Base-by-base conservation (phyloP, 2,113 vertebrate species). In the Rhinoptilus africanus region DNA sequence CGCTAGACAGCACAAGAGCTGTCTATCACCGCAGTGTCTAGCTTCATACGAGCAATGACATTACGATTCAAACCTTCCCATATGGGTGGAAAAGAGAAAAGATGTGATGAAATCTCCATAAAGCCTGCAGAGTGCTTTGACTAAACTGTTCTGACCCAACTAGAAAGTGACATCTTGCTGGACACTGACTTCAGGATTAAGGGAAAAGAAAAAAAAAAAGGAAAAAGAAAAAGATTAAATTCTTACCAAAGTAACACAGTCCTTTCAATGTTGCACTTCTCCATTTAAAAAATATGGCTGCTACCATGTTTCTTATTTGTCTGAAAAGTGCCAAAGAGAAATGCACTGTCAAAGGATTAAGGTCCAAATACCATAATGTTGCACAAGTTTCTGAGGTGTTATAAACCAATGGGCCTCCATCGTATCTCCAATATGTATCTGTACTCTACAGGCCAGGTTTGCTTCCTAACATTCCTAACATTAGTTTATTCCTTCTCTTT, bases 151-250 rank as follows among this genome's bases (percentile, higher is more conserved):
- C 30, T 76, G 43, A 66, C 17, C 1, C 12, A 34, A 43, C 43
- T 1, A 56, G 48, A 68, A 73, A 48, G 30, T 19, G 22, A 37
- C 27, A 67, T 41, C 28, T 56, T 73, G 14, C 34, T 79, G 32
- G 24, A 54, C 24, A 75, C 7, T 41, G 34, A 80, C 4, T 30
- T 53, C 7, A 21, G 20, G 47, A 21, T 47, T 47, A 47, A 10
- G 7, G 12, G 8, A 8, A 12, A 30, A 7, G 12, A 10, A 15
- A 50, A 3, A 14, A 7, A 1, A 11, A 14, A n/a, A 17, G 23
- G 0, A 17, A 4, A 48, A 37, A 45, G 1, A 18, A 7, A 64
- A 34, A n/a, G 5, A 28, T 43, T 57, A 66, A 14, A 6, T 67
- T 62, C 23, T 48, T 76, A 59, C 15, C 35, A 47, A 78, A 4